These are phyloP conservation scores for Mimumesa dahlbomi DNA, from an alignment of 2,888 invertebrate genomes.

Conservation along the genomic window DNA sequence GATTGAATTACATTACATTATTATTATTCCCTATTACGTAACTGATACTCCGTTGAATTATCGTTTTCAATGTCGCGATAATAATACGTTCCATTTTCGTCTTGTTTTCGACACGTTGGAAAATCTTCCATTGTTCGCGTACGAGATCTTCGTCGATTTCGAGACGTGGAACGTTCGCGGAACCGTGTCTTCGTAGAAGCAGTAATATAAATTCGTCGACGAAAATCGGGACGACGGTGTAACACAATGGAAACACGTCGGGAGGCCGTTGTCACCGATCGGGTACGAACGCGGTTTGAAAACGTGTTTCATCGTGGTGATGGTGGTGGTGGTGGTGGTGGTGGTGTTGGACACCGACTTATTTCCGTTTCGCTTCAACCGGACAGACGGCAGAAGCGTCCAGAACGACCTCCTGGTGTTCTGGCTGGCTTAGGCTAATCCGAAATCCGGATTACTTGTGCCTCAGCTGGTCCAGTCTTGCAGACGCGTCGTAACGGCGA, in stretches of 20 bases:
- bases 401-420: constrained; percentile 68
- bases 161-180: constrained; percentile 25
- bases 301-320: constrained; percentile 49
- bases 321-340: no score
- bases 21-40: no score
- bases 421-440: constrained; percentile 76
- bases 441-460: constrained; percentile 78
- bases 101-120: neutral
- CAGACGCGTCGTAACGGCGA: constrained; percentile 55
- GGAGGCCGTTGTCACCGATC: constrained; percentile 56
- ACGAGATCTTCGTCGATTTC: neutral
- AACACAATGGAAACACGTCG: constrained; percentile 65
- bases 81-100: no score
- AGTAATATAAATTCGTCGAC: constrained; percentile 37
- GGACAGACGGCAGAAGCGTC: constrained; percentile 53
- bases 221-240: constrained; percentile 28
- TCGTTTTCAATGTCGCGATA: no score
- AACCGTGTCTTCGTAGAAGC: constrained; percentile 48
- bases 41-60: no score
- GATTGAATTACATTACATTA: no score
- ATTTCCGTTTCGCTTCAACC: constrained; percentile 57
- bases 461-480: constrained; percentile 73
- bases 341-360: constrained; percentile 57
- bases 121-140: neutral
- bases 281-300: constrained; percentile 51